Evolutionary conservation across 2,888 invertebrate genomes (phyloP), one percentile per base, ranked within the genome.

Genomic region (Eristalis arbustorum): DNA sequence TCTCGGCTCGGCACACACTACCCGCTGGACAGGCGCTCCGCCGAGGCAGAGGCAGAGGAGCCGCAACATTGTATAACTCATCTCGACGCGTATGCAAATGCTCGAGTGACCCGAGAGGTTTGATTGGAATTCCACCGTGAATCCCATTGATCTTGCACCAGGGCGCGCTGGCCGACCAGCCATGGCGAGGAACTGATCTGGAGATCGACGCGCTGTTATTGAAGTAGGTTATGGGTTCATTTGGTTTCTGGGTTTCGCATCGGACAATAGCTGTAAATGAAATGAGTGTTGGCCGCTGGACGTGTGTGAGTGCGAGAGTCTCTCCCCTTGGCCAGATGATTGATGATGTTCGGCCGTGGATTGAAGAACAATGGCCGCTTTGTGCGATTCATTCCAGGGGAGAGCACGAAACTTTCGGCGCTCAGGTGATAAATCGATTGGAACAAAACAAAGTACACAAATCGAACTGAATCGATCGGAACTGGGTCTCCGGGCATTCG

Each of bases 161-260:
- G 49, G 18, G 8, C 8, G 49, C 18, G 49, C 8, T 49, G 49
- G n/a, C 4, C 18, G 49, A n/a, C 18, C 5, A 18, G 42, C 37
- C 37, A 37, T 10, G 14, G 42, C 4, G 4, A 2, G 42, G n/a
- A 42, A 2, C n/a, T n/a, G 6, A 0, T 13, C 14, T 14, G 6
- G 18, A 18, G n/a, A 18, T 18, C 49, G 42, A 42, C n/a, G 68
- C 73, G 57, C 56, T 74, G 77, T 68, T 73, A 31, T 74, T 74
- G 34, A 83, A 83, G 73, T 83, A 69, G 83, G 83, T 78, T 83
- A 83, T 73, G 67, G 73, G 83, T 78, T 78, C 78, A 83, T 78
- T 57, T 83, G 78, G 83, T 83, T 83, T 83, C 83, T 83, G 63
- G 83, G 83, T 73, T 74, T 76, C 67, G 68, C 72, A 67, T 66